Evolutionary conservation across 1,140 invertebrate genomes (phyloP), one percentile per base, ranked within the genome.

Genomic region (Drosophila navojoa): DNA sequence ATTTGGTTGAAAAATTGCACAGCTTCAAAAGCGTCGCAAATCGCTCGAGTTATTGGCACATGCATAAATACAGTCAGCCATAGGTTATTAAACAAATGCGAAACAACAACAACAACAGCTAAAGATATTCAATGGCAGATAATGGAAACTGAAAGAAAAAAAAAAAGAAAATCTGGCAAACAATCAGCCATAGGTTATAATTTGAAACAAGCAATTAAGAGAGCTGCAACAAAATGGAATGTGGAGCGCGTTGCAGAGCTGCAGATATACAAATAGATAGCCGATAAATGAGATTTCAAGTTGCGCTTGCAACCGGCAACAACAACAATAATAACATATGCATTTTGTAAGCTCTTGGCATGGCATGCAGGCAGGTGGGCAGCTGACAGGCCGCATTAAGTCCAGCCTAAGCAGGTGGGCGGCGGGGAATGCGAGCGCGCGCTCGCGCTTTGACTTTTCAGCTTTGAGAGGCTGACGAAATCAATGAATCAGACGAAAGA

Each of bases 181-280:
- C 67, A 61, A 59, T 67, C 25, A 27, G 60, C 69, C 54, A 47
- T 40, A 80, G 72, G 63, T 77, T 89, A 79, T 72, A 79, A 82
- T 76, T 71, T 70, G 78, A 81, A 80, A 70, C 71, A 49, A 71
- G 77, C 77, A 84, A 87, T 87, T 87, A 89, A 80, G 60, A 49
- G 71, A 67, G 69, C 64, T 57, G 58, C 59, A 82, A 16, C 54
- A 22, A 38, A 38, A 11, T 60, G 82, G 82, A 86, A 86, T 87
- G 82, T 61, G 79, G 82, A 75, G 74, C 76, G 67, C 70, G 76
- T 50, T 47, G 19, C 19, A 15, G 58, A 71, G 66, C 62, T 76
- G 73, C 5, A 63, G 59, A 55, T 45, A 55, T 45, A 61, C 19
- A 73, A 49, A 47, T 54, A 35, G 16, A 54, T 29, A 74, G 16